Evolutionary conservation across 2,888 invertebrate species (phyloP), one percentile per base, ranked within the genome.

Genomic region (Hemistola chrysoprasaria): DNA sequence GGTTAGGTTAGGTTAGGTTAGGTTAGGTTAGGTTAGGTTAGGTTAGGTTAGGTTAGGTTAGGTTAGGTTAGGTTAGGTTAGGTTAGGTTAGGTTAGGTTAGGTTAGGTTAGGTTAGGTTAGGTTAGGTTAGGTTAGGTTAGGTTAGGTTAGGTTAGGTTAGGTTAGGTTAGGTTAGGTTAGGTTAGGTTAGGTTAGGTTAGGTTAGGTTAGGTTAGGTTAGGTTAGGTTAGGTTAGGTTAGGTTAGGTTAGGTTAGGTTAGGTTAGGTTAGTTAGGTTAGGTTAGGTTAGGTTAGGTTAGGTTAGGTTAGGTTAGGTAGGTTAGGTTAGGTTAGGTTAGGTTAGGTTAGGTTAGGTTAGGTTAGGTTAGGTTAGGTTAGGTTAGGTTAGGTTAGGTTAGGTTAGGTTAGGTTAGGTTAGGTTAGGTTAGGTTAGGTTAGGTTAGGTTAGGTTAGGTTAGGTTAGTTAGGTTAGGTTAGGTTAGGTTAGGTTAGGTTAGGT

Each of bases 371-470:
- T 27, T 27, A 31, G 31, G 39, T 30, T 30, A 38, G 38, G 54
- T 54, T 38, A 35, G 47, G 53, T 40, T 43, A 37, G 48, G 49
- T 41, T 45, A 40, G 51, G 25, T 25, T 24, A 34, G 29, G 50
- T 48, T 41, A 41, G 53, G 50, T 48, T 38, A 45, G 54, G 54
- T 44, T 47, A 51, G 55, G 58, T 50, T 50, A 56, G 56, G 53
- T 53, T 49, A 50, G 55, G 28, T 27, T 36, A 27, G 28, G 28
- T 28, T 28, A 36, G 36, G 36, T 36, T 36, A 36, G 36, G 36
- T 36, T 36, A 36, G 28, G 28, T 32, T 20, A 29, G 38, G 42
- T 42, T 42, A 37, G 42, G 42, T 37, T 42, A 37, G 37, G 30
- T 30, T 23, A 36, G 36, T 28, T 28, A 27, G 29, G 36, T 30